Evolutionary conservation across 2,797 vertebrate genomes (phyloP), one percentile per base, ranked within the genome.

Genomic region (Luscinia luscinia): DNA sequence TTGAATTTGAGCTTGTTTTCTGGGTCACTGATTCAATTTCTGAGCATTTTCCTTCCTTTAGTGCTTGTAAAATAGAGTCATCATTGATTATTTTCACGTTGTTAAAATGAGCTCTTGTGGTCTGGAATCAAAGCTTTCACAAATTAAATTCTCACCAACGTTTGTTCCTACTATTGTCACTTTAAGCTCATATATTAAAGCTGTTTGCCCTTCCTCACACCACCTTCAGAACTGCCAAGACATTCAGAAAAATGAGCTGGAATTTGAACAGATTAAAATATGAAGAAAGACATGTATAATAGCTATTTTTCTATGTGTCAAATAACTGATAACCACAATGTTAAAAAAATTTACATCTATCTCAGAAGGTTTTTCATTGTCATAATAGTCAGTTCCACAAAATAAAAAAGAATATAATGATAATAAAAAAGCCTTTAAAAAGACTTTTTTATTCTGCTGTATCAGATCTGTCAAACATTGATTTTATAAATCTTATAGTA

Each of bases 1-100:
- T 75, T 76, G 66, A 92, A 92, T 76, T 21, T 76, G 55, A 94
- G 34, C 69, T 84, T 75, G n/a, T 95, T 96, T 96, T 96, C 87
- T 27, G 67, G 91, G 87, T 91, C 94, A 93, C 38, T 1, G 41
- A 67, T 91, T 94, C 89, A 0, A 49, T 93, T 95, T 80, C 84
- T 90, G 38, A 86, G 59, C 62, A 69, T 89, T 96, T 94, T 89
- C 17, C 36, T 91, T 94, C 89, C 79, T 81, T 93, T 73, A 87
- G 66, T 90, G 51, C 41, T 84, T 80, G 59, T 66, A 88, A 75
- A 93, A 95, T 78, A 27, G 62, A 95, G 62, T 38, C 38, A 38
- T 38, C 38, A 38, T 38, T 38, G 38, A 38, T 38, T 95, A 93
- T 89, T 95, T 95, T 81, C 62, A 62, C 26, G 2, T 55, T 64